Conservation (phyloP, 1,140 invertebrate genomes). For the Euwallacea similis region DNA sequence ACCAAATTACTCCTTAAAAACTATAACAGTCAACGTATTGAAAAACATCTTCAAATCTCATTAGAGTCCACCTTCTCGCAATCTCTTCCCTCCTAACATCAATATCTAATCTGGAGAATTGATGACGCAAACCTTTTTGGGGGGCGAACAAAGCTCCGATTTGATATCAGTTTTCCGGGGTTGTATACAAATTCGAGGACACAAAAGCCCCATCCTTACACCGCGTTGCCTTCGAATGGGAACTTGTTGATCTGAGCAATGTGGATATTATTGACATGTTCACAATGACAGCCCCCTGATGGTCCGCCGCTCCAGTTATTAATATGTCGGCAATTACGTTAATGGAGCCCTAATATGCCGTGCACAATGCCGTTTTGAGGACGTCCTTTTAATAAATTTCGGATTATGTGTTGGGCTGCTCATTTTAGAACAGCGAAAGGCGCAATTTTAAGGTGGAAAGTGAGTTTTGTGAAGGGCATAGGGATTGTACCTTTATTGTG, state of each 20-base stretch:
- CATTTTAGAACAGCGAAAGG: slow-evolving; percentile 21
- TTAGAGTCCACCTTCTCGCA: too few relatives aligned
- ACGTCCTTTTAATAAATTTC: slow-evolving; percentile 44
- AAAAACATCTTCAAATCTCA: too few relatives aligned
- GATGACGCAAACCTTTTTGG: slow-evolving; percentile 28
- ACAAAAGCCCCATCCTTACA: slow-evolving; percentile 41
- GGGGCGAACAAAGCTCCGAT: slow-evolving; percentile 30
- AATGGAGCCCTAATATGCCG: slow-evolving; percentile 30
- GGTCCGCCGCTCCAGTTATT: slow-evolving; percentile 42
- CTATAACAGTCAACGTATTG: too few relatives aligned
- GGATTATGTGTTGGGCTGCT: slow-evolving; percentile 39
- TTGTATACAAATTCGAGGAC: slow-evolving; percentile 48
- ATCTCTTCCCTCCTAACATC: too few relatives aligned
- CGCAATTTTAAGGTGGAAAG: not conserved
- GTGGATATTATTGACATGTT: slow-evolving; percentile 35
- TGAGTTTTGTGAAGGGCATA: not conserved
- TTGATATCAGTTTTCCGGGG: slow-evolving; percentile 44
- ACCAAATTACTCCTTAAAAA: too few relatives aligned
- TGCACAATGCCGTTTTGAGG: slow-evolving; percentile 5
- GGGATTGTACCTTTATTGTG: too few relatives aligned
- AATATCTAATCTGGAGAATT: slow-evolving; percentile 23
- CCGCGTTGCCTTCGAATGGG: slow-evolving; percentile 45
- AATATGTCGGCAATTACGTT: slow-evolving; percentile 34
- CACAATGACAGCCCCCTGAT: slow-evolving; percentile 18
- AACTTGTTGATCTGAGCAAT: slow-evolving; percentile 52